Evolutionary conservation across 1,140 invertebrate genomes (phyloP).

Genomic region (Apis laboriosa): DNA sequence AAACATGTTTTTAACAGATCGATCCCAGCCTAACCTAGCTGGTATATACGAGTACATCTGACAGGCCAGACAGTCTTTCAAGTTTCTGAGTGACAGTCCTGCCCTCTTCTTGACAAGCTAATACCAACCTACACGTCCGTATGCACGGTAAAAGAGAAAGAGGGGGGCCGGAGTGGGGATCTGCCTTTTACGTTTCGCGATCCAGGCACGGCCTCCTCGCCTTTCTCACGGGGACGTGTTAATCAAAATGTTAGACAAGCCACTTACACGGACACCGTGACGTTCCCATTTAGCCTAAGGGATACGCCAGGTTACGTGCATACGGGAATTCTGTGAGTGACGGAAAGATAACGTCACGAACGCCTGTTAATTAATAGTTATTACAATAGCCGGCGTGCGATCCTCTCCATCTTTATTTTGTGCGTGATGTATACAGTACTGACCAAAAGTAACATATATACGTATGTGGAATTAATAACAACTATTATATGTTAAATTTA

Average conservation of each 20-base stretch:
- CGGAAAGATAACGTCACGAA: conserved; percentile 53
- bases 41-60: conserved; percentile 24
- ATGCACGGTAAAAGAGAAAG: conserved; percentile 45
- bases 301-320: conserved; percentile 45
- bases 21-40: conserved; percentile 45
- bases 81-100: conserved; percentile 63
- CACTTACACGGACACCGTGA: conserved; percentile 80
- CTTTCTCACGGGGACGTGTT: conserved; percentile 78
- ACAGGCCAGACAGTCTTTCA: conserved; percentile 64
- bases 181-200: conserved; percentile 75
- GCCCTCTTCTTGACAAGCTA: conserved; percentile 77
- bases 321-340: conserved; percentile 46
- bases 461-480: no score
- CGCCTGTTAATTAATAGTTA: conserved; percentile 66
- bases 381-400: conserved; percentile 46
- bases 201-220: conserved; percentile 59
- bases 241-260: conserved; percentile 82
- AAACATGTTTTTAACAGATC: conserved; percentile 71
- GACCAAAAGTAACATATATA: no score
- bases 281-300: conserved; percentile 79
- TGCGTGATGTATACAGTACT: no score
- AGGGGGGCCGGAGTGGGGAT: conserved; percentile 18
- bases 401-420: conserved; percentile 2
- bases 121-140: conserved; percentile 76
- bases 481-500: no score